Conservation (phyloP, 1,140 invertebrate species). For the Idris sp. region DNA sequence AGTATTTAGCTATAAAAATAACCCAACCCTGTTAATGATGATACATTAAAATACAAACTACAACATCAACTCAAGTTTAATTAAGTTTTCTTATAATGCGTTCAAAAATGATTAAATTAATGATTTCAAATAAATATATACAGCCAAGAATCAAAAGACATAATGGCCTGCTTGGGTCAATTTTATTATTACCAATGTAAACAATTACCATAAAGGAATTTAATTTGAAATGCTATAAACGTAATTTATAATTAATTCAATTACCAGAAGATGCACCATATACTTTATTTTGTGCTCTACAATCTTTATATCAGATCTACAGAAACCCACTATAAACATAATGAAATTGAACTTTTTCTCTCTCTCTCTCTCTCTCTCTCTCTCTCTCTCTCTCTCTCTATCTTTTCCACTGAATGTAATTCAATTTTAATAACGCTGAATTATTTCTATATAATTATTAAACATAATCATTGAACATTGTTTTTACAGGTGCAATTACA, state of each 20-base stretch:
- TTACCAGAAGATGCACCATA: conserved; percentile 36
- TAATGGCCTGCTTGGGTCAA: conserved; percentile 8
- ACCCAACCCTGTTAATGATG: no score
- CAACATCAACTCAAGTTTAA: conserved; percentile 10
- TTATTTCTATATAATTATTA: conserved; percentile 62
- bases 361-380: no score
- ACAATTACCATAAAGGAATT: conserved; percentile 49
- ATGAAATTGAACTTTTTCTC: conserved; percentile 53
- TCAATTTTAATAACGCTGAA: conserved; percentile 54
- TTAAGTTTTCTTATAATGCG: conserved; percentile 4
- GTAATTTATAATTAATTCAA: conserved; percentile 61
- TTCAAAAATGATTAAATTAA: conserved; percentile 33
- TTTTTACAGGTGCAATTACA: conserved; percentile 58
- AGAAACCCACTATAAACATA: conserved; percentile 52
- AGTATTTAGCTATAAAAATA: no score
- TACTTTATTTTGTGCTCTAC: conserved; percentile 46
- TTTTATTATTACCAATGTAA: conserved; percentile 26
- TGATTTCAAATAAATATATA: conserved; percentile 31
- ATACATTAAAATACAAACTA: conserved; percentile 19
- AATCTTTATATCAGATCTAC: conserved; percentile 55
- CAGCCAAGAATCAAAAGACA: conserved; percentile 23
- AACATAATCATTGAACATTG: conserved; percentile 54
- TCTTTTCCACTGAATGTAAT: no score
- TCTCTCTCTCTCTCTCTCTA: no score
- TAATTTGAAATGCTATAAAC: conserved; percentile 40